These are phyloP conservation scores for Sinhomidia bicolor DNA, from an alignment of 2,888 invertebrate genomes.

Conservation along the genomic window DNA sequence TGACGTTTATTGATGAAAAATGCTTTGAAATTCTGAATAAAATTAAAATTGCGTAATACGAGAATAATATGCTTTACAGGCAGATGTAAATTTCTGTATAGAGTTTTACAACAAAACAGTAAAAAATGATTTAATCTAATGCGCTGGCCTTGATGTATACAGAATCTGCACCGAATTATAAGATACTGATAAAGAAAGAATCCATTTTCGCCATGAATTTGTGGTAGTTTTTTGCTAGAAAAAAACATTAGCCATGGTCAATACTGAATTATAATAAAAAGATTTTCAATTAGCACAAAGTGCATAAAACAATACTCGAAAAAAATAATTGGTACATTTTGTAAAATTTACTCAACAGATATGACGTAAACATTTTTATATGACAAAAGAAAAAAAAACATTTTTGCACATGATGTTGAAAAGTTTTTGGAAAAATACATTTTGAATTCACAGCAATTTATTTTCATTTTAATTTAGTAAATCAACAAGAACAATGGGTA, in stretches of 20 bases:
- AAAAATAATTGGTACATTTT: constrained; percentile 28
- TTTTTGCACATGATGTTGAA: constrained; percentile 44
- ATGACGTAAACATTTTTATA: constrained; percentile 23
- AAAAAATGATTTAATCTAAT: not conserved
- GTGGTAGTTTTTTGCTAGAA: constrained; percentile 20
- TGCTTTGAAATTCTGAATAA: not conserved
- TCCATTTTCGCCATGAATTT: constrained; percentile 12
- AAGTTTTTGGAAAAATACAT: not conserved
- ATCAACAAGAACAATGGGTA: not conserved
- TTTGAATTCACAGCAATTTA: not conserved
- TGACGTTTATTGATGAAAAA: no score
- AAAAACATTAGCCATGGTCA: not conserved
- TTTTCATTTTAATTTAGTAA: not conserved
- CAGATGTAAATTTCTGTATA: not conserved
- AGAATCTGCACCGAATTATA: constrained; percentile 70
- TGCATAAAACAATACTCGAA: constrained; percentile 6
- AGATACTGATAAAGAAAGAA: not conserved
- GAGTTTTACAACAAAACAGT: not conserved
- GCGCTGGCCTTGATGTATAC: constrained; percentile 66
- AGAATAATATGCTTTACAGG: not conserved
- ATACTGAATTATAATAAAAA: not conserved
- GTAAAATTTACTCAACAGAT: not conserved
- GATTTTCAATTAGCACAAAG: not conserved
- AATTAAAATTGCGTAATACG: constrained; percentile 17
- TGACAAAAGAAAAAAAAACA: not conserved